Percentiles rank a stretch among this genome's conserved stretches.
These are phyloP conservation scores for Drosophila insularis DNA, from an alignment of 1,140 invertebrate species.

Conservation along the genomic window DNA sequence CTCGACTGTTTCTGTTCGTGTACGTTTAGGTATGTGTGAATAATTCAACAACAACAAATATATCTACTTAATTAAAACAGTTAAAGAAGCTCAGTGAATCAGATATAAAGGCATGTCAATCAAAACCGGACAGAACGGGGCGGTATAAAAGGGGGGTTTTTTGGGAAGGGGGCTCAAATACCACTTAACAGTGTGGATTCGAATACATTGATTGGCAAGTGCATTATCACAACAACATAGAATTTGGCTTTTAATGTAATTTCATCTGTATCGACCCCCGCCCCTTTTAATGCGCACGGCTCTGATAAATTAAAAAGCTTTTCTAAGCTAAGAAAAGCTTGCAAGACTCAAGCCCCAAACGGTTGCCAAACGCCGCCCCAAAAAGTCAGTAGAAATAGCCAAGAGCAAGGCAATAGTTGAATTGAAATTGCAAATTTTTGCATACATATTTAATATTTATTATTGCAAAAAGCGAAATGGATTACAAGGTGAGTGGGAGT, in stretches of 20 bases:
- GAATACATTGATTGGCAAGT: too few species aligned
- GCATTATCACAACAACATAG: too few species aligned
- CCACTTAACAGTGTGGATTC: too few species aligned
- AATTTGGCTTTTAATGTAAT: too few species aligned
- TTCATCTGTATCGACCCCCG: too few species aligned
- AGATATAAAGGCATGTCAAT: conserved; percentile 33
- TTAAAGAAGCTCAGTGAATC: conserved; percentile 29
- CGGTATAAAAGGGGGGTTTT: too few species aligned
- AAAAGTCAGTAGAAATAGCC: conserved; percentile 20
- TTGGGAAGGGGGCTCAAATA: too few species aligned
- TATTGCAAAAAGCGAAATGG: conserved; percentile 38
- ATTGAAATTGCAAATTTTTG: too few species aligned
- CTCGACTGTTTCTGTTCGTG: neutral
- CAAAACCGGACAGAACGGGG: conserved; percentile 36
- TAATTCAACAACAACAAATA: neutral
- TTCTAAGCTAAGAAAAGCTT: conserved; percentile 39
- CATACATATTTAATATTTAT: neutral
- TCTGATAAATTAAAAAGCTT: too few species aligned
- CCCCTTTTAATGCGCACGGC: too few species aligned
- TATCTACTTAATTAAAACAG: conserved; percentile 8
- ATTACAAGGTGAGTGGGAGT: conserved; percentile 55
- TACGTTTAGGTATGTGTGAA: conserved; percentile 1
- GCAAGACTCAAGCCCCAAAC: conserved; percentile 31
- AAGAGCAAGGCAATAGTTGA: conserved; percentile 28
- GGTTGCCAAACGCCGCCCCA: conserved; percentile 2